Conservation (phyloP, 2,113 vertebrate genomes). For the Mohoua ochrocephala region DNA sequence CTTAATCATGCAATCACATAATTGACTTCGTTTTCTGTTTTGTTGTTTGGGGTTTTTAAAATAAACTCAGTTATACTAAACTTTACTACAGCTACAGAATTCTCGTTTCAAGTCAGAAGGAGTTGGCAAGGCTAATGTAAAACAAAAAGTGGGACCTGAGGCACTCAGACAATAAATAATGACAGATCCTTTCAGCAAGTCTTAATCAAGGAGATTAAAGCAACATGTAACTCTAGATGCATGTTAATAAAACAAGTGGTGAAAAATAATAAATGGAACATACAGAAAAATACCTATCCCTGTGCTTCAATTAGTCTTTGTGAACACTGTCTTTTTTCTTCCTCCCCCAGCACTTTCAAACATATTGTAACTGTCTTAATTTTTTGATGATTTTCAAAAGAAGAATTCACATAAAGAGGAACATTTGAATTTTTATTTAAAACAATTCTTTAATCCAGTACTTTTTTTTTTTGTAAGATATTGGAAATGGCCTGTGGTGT, state of each 20-base stretch:
- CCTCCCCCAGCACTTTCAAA: conserved; percentile 75
- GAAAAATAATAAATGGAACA: conserved; percentile 75
- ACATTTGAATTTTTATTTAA: neutral
- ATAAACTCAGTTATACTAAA: neutral
- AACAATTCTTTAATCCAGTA: neutral
- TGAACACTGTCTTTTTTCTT: conserved; percentile 62
- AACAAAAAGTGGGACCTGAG: conserved; percentile 62
- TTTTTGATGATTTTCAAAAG: conserved; percentile 23
- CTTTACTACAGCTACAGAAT: conserved; percentile 38
- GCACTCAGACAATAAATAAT: conserved; percentile 78
- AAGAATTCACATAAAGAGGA: neutral
- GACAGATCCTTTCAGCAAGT: conserved; percentile 82
- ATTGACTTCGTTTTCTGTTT: conserved; percentile 14
- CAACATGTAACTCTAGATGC: conserved; percentile 78
- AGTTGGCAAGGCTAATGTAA: conserved; percentile 44
- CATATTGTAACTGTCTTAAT: conserved; percentile 53
- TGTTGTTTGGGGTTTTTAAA: neutral
- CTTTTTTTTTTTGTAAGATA: neutral
- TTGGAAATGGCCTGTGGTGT: neutral
- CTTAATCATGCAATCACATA: conserved; percentile 29
- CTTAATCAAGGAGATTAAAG: conserved; percentile 89
- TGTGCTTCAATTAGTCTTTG: conserved; percentile 70
- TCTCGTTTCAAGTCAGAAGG: conserved; percentile 55
- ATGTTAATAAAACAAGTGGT: conserved; percentile 80
- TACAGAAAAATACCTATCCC: conserved; percentile 65